These are phyloP conservation scores for Lagenorhynchus albirostris DNA, from an alignment of 2,113 vertebrate genomes.

Conservation along the genomic window DNA sequence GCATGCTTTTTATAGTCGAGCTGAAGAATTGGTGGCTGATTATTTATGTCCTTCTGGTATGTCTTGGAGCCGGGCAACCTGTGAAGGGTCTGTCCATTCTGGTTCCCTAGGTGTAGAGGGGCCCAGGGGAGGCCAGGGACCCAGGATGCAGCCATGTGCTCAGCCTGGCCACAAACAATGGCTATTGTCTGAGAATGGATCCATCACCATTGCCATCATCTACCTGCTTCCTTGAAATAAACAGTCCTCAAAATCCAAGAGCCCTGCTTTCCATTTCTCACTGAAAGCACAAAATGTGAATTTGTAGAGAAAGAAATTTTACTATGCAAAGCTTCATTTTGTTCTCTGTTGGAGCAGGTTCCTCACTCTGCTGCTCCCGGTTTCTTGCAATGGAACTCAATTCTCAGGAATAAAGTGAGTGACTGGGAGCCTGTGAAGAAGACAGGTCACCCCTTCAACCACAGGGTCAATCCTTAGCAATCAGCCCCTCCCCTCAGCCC, in stretches of 20 bases:
- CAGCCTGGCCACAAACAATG: conserved; percentile 58
- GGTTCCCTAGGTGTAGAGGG: conserved; percentile 44
- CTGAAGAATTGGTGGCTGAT: conserved; percentile 80
- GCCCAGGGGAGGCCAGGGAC: conserved; percentile 42
- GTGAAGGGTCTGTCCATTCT: conserved; percentile 65
- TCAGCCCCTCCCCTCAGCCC: too few species aligned
- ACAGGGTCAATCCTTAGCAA: not conserved
- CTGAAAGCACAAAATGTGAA: not conserved
- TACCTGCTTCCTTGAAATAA: conserved; percentile 5
- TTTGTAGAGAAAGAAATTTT: not conserved
- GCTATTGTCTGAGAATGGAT: conserved; percentile 67
- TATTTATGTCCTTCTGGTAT: conserved; percentile 87
- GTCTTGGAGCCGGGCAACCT: conserved; percentile 73
- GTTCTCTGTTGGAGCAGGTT: not conserved
- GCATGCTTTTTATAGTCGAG: conserved; percentile 86
- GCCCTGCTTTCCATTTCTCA: conserved; percentile 60
- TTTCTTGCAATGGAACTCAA: not conserved
- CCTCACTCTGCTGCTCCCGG: not conserved
- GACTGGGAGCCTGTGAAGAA: rapidly evolving
- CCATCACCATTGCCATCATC: not conserved
- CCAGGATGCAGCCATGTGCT: not conserved
- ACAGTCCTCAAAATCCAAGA: conserved; percentile 46
- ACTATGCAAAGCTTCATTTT: not conserved
- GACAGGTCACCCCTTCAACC: not conserved
- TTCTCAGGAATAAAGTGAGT: not conserved